These are phyloP conservation scores for Mormoops blainvillei DNA, from an alignment of 2,113 vertebrate genomes.

Conservation along the genomic window DNA sequence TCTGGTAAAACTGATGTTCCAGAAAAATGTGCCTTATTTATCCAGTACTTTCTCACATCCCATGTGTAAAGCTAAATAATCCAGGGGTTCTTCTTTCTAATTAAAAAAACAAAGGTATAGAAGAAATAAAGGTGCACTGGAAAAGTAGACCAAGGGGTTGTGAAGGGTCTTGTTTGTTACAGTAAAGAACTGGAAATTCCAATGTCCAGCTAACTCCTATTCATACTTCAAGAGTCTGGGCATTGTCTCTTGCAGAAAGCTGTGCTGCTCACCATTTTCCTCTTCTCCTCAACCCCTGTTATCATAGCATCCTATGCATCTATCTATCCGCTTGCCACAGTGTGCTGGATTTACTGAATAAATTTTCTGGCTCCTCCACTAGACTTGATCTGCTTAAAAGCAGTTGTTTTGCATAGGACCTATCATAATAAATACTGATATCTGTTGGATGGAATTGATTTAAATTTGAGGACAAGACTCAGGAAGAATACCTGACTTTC, in stretches of 20 bases:
- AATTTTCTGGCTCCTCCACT: background rate
- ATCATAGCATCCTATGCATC: background rate
- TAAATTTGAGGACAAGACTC: slow-evolving; percentile 7
- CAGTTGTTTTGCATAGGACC: background rate
- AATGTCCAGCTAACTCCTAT: background rate
- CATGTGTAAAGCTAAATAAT: background rate
- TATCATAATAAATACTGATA: background rate
- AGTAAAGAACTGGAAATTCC: background rate
- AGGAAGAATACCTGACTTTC: background rate
- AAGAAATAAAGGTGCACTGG: background rate
- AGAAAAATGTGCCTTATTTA: background rate
- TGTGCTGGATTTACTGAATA: background rate
- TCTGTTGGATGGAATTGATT: background rate
- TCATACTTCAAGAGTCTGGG: background rate
- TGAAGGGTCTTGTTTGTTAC: slow-evolving; percentile 1
- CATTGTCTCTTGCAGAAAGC: background rate
- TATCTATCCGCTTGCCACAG: background rate
- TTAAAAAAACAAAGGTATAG: slow-evolving; percentile 35
- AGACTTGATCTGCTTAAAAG: slow-evolving; percentile 23
- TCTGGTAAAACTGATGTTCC: background rate
- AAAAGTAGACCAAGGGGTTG: background rate
- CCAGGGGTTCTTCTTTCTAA: background rate
- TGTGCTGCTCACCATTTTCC: background rate
- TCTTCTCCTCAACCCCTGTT: background rate
- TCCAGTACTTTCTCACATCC: background rate